phyloP scores from a whole-genome alignment of 2,888 invertebrate species.

The Netelia fuscicornis region DNA sequence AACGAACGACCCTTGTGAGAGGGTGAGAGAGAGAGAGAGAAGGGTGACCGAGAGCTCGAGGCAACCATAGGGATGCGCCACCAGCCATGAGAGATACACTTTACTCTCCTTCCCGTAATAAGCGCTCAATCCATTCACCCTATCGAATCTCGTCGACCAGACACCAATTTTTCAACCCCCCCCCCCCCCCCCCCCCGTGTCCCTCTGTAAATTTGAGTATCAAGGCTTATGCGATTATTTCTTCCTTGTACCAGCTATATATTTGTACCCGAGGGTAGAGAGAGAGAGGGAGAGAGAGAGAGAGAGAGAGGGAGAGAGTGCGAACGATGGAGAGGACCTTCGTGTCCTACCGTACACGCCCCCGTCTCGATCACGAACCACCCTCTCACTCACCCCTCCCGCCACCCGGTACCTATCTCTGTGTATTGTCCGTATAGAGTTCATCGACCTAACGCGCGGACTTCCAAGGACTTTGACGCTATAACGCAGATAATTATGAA shows the following conservation, averaged over 20 bases:
- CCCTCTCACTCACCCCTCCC: not conserved
- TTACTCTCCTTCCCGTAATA: constrained; percentile 26
- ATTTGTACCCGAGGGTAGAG: not conserved
- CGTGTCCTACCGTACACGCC: constrained; percentile 14
- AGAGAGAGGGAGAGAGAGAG: not conserved
- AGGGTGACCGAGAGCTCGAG: constrained; percentile 33
- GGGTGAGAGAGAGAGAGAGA: constrained; percentile 8
- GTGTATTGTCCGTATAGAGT: constrained; percentile 17
- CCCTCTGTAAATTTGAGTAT: constrained; percentile 45
- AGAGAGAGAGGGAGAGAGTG: not conserved
- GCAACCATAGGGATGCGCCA: constrained; percentile 57
- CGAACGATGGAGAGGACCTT: constrained; percentile 23
- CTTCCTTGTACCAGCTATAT: constrained; percentile 5
- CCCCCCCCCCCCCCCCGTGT: not conserved
- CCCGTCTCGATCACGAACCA: constrained; percentile 14
- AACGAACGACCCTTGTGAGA: constrained; percentile 26
- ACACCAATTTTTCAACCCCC: constrained; percentile 27
- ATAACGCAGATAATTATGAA: not conserved
- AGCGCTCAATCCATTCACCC: constrained; percentile 39
- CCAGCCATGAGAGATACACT: constrained; percentile 41
- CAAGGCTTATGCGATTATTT: constrained; percentile 32
- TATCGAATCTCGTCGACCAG: constrained; percentile 33
- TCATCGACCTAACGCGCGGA: constrained; percentile 23
- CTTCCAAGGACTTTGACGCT: not conserved
- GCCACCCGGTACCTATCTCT: not conserved